These are phyloP conservation scores for Monochamus alternatus DNA, from an alignment of 2,888 invertebrate species.

Conservation along the genomic window DNA sequence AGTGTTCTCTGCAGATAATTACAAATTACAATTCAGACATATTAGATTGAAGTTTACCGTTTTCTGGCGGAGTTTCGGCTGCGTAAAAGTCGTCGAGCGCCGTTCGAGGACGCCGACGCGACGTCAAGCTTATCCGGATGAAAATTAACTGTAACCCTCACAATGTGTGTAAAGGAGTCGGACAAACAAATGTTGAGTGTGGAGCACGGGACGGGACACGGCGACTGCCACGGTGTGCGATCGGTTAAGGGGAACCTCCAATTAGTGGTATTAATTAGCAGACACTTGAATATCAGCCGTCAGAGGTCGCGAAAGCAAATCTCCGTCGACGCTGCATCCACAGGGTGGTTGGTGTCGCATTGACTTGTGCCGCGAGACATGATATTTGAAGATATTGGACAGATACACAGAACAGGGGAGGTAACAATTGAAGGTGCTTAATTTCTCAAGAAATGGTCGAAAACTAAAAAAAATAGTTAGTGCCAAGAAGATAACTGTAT, in stretches of 20 bases:
- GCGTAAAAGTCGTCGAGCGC: slow-evolving; percentile 30
- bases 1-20: slow-evolving; percentile 36
- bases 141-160: slow-evolving; percentile 58
- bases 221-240: slow-evolving; percentile 46
- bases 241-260: slow-evolving; percentile 66
- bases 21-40: slow-evolving; percentile 44
- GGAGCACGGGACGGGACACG: background rate
- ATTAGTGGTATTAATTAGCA: slow-evolving; percentile 71
- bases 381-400: too few relatives aligned
- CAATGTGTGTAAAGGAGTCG: slow-evolving; percentile 54
- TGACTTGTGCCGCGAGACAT: too few relatives aligned
- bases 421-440: too few relatives aligned
- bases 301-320: slow-evolving; percentile 57
- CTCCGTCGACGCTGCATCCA: background rate
- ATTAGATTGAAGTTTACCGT: slow-evolving; percentile 48
- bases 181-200: slow-evolving; percentile 35
- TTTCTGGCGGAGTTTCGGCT: slow-evolving; percentile 36
- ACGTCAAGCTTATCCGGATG: slow-evolving; percentile 48
- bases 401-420: too few relatives aligned
- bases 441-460: too few relatives aligned
- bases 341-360: background rate
- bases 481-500: too few relatives aligned
- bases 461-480: too few relatives aligned
- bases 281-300: slow-evolving; percentile 68
- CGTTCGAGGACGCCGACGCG: slow-evolving; percentile 43